Percentiles rank a stretch among this genome's conserved stretches.
These are phyloP conservation scores for Sander lucioperca DNA, from an alignment of 2,113 vertebrate genomes.

Conservation along the genomic window DNA sequence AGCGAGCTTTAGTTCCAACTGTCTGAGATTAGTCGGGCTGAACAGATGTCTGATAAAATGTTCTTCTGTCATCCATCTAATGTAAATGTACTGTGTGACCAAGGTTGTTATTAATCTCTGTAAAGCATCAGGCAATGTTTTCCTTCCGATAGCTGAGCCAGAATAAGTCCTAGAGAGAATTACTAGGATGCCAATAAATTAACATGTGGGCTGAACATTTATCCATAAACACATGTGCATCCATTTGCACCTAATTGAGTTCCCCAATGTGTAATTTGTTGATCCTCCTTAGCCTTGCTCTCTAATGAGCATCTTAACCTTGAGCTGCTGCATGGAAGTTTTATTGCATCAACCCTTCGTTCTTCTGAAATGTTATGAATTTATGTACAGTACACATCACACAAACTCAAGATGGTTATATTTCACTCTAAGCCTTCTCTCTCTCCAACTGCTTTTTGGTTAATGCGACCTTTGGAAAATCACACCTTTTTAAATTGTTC, in stretches of 20 bases:
- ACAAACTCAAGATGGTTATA: constrained; percentile 50
- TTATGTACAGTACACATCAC: constrained; percentile 44
- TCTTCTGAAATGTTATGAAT: constrained; percentile 36
- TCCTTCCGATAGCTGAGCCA: constrained; percentile 48
- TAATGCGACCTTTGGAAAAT: constrained; percentile 68
- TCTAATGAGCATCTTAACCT: constrained; percentile 53
- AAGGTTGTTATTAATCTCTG: constrained; percentile 67
- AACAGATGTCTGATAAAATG: constrained; percentile 77
- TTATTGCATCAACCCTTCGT: constrained; percentile 21
- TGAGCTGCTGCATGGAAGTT: constrained; percentile 29
- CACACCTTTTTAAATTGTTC: constrained; percentile 69
- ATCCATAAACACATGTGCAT: constrained; percentile 40
- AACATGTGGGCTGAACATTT: constrained; percentile 37
- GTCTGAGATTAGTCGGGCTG: constrained; percentile 60
- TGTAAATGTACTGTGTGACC: constrained; percentile 61
- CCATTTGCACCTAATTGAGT: constrained; percentile 37
- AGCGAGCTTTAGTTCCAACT: constrained; percentile 41
- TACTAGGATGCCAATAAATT: constrained; percentile 41
- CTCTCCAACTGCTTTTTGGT: constrained; percentile 56
- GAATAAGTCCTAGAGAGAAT: constrained; percentile 32
- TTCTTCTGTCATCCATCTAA: constrained; percentile 62
- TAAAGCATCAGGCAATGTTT: constrained; percentile 56
- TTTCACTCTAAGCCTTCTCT: constrained; percentile 46
- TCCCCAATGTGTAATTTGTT: constrained; percentile 43
- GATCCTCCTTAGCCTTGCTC: constrained; percentile 20